A percentile compares a stretch with the other conserved stretches of the same genome.
Evolutionary conservation across 2,113 vertebrate genomes (phyloP).

Genomic region (Electrona antarctica): DNA sequence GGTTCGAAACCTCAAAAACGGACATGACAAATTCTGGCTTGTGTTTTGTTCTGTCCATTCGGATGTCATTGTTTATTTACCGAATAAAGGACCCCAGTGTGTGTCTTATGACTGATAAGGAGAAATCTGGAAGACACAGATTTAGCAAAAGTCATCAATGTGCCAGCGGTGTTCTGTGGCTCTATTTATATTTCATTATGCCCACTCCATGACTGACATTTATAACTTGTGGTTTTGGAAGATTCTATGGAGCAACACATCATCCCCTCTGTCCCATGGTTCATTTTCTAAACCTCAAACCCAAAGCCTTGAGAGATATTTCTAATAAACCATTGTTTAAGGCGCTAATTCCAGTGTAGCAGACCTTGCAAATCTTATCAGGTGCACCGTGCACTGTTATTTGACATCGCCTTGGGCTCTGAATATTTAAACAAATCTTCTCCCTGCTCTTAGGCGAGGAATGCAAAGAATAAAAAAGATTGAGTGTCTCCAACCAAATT

Average conservation of each 20-base stretch:
- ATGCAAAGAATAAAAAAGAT: slow-evolving; percentile 60
- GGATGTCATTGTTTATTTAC: slow-evolving; percentile 74
- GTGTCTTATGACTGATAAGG: slow-evolving; percentile 77
- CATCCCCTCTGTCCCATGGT: slow-evolving; percentile 59
- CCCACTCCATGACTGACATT: slow-evolving; percentile 78
- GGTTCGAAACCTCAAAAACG: slow-evolving; percentile 72
- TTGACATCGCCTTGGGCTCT: slow-evolving; percentile 75
- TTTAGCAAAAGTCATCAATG: slow-evolving; percentile 76
- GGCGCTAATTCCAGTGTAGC: slow-evolving; percentile 68
- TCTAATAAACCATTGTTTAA: slow-evolving; percentile 76
- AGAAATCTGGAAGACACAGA: slow-evolving; percentile 71
- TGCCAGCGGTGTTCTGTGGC: slow-evolving; percentile 67
- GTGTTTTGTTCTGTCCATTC: slow-evolving; percentile 58
- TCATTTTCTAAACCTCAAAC: slow-evolving; percentile 58
- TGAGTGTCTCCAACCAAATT: slow-evolving; percentile 63
- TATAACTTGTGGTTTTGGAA: slow-evolving; percentile 73
- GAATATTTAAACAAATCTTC: slow-evolving; percentile 77
- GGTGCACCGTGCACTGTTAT: slow-evolving; percentile 68
- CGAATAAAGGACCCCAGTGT: slow-evolving; percentile 62
- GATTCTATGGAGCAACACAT: slow-evolving; percentile 68
- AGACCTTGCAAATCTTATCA: slow-evolving; percentile 74
- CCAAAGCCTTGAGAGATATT: slow-evolving; percentile 57
- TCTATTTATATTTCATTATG: slow-evolving; percentile 81
- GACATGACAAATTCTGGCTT: slow-evolving; percentile 70
- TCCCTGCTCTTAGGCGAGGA: slow-evolving; percentile 56